Evolutionary conservation across 2,888 invertebrate genomes (phyloP), one percentile per base, ranked within the genome.

Genomic region (Rhopalosiphum nymphaeae): DNA sequence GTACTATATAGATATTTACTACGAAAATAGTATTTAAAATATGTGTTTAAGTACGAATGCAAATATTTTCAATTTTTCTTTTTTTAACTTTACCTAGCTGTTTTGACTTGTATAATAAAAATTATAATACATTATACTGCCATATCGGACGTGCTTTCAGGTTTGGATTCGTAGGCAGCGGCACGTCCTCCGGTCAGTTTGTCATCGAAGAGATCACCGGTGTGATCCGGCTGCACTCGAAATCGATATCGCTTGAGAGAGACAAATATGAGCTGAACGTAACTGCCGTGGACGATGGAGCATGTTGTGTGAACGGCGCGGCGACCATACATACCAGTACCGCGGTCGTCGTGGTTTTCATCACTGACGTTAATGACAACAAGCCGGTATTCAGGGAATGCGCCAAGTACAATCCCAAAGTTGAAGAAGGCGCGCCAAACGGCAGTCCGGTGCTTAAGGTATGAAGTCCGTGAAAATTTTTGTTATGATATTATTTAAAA

Each of bases 231-330:
- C 96, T 99, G 93, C 98, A 98, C 95, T 98, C 97, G 95, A 98
- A 98, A 95, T 97, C 97, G 21, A 99, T 99, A 95, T 97, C 98
- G 0, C 96, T 99, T 95, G 99, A 99, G 95, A 97, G 98, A 95
- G 99, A 99, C 96, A 99, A 99, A 96, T 99, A 99, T 96, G 98
- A 98, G 96, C 96, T 99, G 94, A 99, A 99, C 96, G 99, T 99
- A 21, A 99, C 99, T 0, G 99, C 99, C 4, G 97, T 98, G 96
- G 99, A 99, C 96, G 99, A 99, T 96, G 99, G 99, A 0, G 98
- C 98, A 2, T 99, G 99, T 96, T 99, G 99, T 96, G 98, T 97
- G 29, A 98, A 98, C 95, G 98, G 98, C 7, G 98, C 98, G 95
- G 97, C 97, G 3, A 98, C 98, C 0, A 98, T 98, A 95, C 98